Base-by-base conservation (phyloP, 2,888 invertebrate species). In the Pyralis farinalis region DNA sequence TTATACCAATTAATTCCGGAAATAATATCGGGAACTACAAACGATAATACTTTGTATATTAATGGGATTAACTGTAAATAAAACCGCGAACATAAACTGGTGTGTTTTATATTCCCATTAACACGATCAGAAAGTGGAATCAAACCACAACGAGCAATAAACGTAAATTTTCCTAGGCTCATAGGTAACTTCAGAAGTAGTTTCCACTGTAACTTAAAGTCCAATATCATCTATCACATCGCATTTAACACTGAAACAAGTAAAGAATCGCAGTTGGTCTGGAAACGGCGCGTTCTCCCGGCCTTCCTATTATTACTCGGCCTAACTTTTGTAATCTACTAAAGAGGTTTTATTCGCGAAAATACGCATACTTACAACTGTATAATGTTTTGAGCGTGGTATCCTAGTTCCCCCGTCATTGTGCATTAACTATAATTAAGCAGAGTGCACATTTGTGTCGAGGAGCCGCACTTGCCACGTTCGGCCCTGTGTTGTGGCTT, bases 141-240 rank as follows among this genome's bases (percentile, higher is more conserved):
- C 16, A 9, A 8, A 44, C 46, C 56, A 55, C 47, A 42, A 46
- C 43, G 42, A 48, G 53, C 47, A 58, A 63, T 61, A 67, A 63
- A 58, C 63, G 56, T 49, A 59, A 63, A 63, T 66, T 64, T 63
- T 49, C 55, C 49, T 54, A 54, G 58, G 49, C 55, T 53, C 42
- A 50, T 53, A 46, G 37, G 36, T 35, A 49, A 33, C 59, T 58
- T 55, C 47, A 42, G 39, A 57, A 56, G 55, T 52, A 53, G 49
- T 53, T 50, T 55, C 47, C 38, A 46, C 43, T 44, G 50, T 51
- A 59, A 59, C 60, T 51, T 50, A 62, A 71, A 73, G 50, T 65
- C 58, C 64, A 70, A 71, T 70, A 73, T 59, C 63, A 63, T 70
- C 65, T 63, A 67, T 71, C 70, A 65, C 63, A 72, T 64, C 63